Base-by-base conservation (phyloP, 2,888 invertebrate genomes). In the Hirudinaria manillensis region DNA sequence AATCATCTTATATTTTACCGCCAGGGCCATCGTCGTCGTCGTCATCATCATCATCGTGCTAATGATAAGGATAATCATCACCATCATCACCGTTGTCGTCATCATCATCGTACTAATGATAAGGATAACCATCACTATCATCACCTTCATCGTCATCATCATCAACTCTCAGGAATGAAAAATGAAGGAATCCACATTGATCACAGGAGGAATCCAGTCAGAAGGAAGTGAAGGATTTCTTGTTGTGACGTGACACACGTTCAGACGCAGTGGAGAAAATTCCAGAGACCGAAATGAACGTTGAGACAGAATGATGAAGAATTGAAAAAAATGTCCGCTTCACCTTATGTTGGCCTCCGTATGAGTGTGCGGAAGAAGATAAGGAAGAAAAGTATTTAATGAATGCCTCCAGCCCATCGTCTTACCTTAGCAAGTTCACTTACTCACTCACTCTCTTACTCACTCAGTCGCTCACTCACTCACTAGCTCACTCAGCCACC, bases 391-490 rank as follows among this genome's bases (percentile, higher is more conserved):
- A 1, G n/a, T 19, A 68, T 68, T 27, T 34, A 34, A 34, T 68
- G 32, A 68, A 34, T 68, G n/a, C n/a, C 29, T 68, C 7, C 68
- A 68, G n/a, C 34, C 68, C 68, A 10, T 24, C 68, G 29, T 68
- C n/a, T 27, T 29, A n/a, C 68, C n/a, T 68, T 68, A n/a, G 32
- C 34, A 21, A 16, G 10, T 16, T 45, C 45, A 7, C 45, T 7
- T 1, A 45, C 45, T 45, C 45, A 45, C 45, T 45, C 34, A 68
- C 34, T 68, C 29, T 29, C 34, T 68, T 19, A 68, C 34, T 68
- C 34, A n/a, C n/a, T 34, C 68, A 34, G 7, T 34, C 34, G 32
- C 34, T 68, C 29, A 68, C n/a, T 36, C 34, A 68, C 34, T 68
- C 68, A 29, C 34, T 68, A 29, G 32, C n/a, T 36, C 34, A 34